A percentile compares a stretch with the other conserved stretches of the same genome.
Evolutionary conservation across 2,113 vertebrate genomes (phyloP).

Genomic region (Gavialis gangeticus): DNA sequence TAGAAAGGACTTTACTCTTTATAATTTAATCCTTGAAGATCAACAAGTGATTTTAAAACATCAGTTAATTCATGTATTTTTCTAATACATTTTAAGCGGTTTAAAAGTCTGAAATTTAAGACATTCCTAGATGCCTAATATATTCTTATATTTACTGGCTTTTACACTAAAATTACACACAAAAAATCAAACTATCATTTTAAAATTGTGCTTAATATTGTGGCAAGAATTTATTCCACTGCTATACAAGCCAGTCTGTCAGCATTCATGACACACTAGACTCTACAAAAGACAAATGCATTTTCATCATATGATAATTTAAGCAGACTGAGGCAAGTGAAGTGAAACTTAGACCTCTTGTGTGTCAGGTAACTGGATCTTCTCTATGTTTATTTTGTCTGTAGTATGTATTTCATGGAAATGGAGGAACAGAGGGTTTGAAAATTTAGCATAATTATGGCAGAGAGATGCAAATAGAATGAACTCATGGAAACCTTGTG

Average conservation of each 20-base stretch:
- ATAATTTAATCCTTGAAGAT: not conserved
- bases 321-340: not conserved
- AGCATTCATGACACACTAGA: not conserved
- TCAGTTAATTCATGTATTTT: not conserved
- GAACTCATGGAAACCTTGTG: not conserved
- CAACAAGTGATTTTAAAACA: rapidly evolving
- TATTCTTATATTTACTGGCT: not conserved
- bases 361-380: not conserved
- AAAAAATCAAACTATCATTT: not conserved
- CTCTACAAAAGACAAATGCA: not conserved
- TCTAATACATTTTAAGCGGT: not conserved
- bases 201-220: not conserved
- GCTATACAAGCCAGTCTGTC: not conserved
- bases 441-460: not conserved
- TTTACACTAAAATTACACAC: not conserved
- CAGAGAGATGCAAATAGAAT: not conserved
- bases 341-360: not conserved
- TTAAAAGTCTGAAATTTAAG: not conserved
- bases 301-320: not conserved
- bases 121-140: not conserved
- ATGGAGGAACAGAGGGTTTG: not conserved
- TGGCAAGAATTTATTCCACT: not conserved
- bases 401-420: not conserved
- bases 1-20: not conserved
- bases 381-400: not conserved